Evolutionary conservation across 2,888 invertebrate genomes (phyloP), one percentile per base, ranked within the genome.

Genomic region (Desoria tigrina): DNA sequence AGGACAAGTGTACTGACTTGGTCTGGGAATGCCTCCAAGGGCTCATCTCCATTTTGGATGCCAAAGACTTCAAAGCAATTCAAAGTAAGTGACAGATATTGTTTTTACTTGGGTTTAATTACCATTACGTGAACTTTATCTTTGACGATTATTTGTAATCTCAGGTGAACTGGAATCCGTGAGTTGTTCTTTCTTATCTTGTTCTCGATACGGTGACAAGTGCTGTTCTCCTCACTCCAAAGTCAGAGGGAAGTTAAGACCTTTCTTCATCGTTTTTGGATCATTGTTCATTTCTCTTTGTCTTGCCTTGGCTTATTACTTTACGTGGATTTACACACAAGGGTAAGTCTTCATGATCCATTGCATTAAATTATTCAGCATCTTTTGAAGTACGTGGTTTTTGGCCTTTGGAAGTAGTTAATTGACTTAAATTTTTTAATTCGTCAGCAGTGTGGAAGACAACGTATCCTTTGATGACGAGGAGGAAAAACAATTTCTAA

Each of bases 321-420:
- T 76, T 67, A 74, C 74, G 9, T 76, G 76, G 76, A 73, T 76
- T 56, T 76, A 75, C 61, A 76, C 74, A n/a, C 74, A 76, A 68
- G 62, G 69, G 74, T 74, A 69, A 54, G 28, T n/a, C n/a, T n/a
- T n/a, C n/a, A n/a, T n/a, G n/a, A n/a, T n/a, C n/a, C n/a, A n/a
- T n/a, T n/a, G n/a, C n/a, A n/a, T n/a, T n/a, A n/a, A n/a, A n/a
- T n/a, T n/a, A n/a, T n/a, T n/a, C n/a, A n/a, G n/a, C n/a, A n/a
- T n/a, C n/a, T n/a, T n/a, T n/a, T n/a, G n/a, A n/a, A n/a, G n/a
- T n/a, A n/a, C n/a, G n/a, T n/a, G n/a, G n/a, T n/a, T n/a, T n/a
- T n/a, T n/a, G n/a, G n/a, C n/a, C n/a, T n/a, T n/a, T n/a, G n/a
- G n/a, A n/a, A n/a, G n/a, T n/a, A n/a, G n/a, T n/a, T n/a, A n/a